Evolutionary conservation across 2,888 invertebrate genomes (phyloP).

Genomic region (Eudemis profundana): DNA sequence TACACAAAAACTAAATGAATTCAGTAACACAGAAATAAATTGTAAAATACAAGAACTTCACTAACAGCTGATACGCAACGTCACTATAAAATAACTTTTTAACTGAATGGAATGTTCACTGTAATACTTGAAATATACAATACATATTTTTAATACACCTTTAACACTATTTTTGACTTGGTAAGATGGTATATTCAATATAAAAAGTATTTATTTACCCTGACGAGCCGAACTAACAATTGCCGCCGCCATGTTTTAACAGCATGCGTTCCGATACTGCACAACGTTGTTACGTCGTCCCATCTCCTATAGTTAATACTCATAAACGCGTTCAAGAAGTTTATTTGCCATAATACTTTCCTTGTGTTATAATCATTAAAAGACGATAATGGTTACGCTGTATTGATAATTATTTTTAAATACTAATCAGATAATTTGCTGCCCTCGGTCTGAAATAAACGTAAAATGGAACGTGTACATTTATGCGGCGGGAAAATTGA

Average conservation of each 20-base stretch:
- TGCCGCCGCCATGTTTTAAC: slow-evolving; percentile 76
- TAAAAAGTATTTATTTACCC: slow-evolving; percentile 77
- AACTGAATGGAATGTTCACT: slow-evolving; percentile 39
- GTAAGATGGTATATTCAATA: slow-evolving; percentile 28
- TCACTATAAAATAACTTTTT: slow-evolving; percentile 56
- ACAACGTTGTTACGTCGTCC: slow-evolving; percentile 1
- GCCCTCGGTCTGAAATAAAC: no score
- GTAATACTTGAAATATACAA: slow-evolving; percentile 39
- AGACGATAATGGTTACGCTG: not conserved
- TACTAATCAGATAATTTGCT: no score
- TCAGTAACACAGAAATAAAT: slow-evolving; percentile 23
- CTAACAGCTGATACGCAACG: slow-evolving; percentile 73
- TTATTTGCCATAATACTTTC: no score
- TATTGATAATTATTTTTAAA: no score
- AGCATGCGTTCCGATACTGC: slow-evolving; percentile 59
- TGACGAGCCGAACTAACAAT: slow-evolving; percentile 85
- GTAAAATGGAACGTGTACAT: no score
- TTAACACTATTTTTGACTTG: slow-evolving; percentile 1
- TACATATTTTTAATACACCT: slow-evolving; percentile 30
- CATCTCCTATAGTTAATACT: not conserved
- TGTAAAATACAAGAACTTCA: slow-evolving; percentile 53
- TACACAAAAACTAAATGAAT: slow-evolving; percentile 1
- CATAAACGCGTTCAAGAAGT: not conserved
- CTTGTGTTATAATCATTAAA: no score
- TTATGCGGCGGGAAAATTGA: no score